Conservation (phyloP, 2,888 invertebrate species). For the Cheilosia impressa region DNA sequence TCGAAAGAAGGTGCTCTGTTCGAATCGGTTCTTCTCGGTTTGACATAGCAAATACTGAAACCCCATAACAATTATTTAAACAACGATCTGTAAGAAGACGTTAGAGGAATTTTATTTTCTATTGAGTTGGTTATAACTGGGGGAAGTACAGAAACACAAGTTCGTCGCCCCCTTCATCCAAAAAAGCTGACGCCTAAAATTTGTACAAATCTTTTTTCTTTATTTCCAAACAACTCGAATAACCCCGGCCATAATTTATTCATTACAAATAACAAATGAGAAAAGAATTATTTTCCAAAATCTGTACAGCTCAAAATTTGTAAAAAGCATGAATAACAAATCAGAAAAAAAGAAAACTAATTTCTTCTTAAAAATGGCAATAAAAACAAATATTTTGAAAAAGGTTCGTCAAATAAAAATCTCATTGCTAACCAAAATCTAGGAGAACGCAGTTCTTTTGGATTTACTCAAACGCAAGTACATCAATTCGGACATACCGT, state of each 20-base stretch:
- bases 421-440: slow-evolving; percentile 42
- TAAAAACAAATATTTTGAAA: not conserved
- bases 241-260: slow-evolving; percentile 7
- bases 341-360: not conserved
- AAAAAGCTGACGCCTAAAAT: slow-evolving; percentile 21
- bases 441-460: slow-evolving; percentile 76
- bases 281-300: slow-evolving; percentile 18
- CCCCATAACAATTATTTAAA: not conserved
- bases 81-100: no score
- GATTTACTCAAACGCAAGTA: slow-evolving; percentile 78
- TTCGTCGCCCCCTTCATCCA: not conserved
- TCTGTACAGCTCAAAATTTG: slow-evolving; percentile 30
- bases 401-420: slow-evolving; percentile 22
- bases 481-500: slow-evolving; percentile 76
- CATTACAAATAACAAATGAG: slow-evolving; percentile 22
- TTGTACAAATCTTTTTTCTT: slow-evolving; percentile 29
- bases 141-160: no score
- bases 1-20: not conserved
- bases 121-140: no score
- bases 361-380: slow-evolving; percentile 6
- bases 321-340: slow-evolving; percentile 21
- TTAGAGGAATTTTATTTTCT: no score
- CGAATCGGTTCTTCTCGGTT: not conserved
- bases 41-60: not conserved
- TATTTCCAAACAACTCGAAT: not conserved